These are phyloP conservation scores for Eupeodes corollae DNA, from an alignment of 1,140 invertebrate species.

Conservation along the genomic window DNA sequence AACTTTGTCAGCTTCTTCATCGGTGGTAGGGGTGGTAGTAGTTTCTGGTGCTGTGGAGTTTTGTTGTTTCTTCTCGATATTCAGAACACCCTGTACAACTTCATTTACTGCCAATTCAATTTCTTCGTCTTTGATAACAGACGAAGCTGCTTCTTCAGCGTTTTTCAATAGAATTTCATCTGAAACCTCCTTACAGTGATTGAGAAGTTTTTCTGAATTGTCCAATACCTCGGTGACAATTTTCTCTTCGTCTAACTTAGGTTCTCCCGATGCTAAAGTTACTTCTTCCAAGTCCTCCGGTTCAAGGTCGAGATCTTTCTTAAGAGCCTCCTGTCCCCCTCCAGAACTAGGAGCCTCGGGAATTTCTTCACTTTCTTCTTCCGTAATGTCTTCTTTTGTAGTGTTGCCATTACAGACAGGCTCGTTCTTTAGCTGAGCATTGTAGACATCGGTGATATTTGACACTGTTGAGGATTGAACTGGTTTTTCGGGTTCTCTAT, in stretches of 20 bases:
- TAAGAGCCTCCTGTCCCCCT: slow-evolving; percentile 19
- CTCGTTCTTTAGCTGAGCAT: slow-evolving; percentile 33
- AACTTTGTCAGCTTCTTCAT: slow-evolving; percentile 14
- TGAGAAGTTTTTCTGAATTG: slow-evolving; percentile 45
- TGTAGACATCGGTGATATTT: slow-evolving; percentile 36
- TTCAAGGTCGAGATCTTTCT: slow-evolving; percentile 22
- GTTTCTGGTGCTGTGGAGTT: background rate
- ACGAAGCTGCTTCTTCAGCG: slow-evolving; percentile 37
- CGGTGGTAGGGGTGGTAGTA: background rate
- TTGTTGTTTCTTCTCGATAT: slow-evolving; percentile 27
- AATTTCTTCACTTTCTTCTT: background rate
- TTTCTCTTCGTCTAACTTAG: slow-evolving; percentile 38
- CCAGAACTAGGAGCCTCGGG: background rate
- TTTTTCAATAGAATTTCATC: slow-evolving; percentile 21
- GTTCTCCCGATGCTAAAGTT: slow-evolving; percentile 21
- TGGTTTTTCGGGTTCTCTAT: background rate
- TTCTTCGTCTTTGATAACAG: slow-evolving; percentile 42
- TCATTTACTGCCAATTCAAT: slow-evolving; percentile 41
- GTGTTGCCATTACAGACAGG: slow-evolving; percentile 6
- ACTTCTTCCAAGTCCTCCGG: slow-evolving; percentile 38
- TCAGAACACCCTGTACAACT: slow-evolving; percentile 37
- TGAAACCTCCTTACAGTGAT: slow-evolving; percentile 33
- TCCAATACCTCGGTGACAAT: slow-evolving; percentile 47
- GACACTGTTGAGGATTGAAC: slow-evolving; percentile 14
- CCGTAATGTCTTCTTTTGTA: background rate